These are phyloP conservation scores for Sphaerolaimus hirsutus DNA, from an alignment of 2,888 invertebrate species.

Conservation along the genomic window DNA sequence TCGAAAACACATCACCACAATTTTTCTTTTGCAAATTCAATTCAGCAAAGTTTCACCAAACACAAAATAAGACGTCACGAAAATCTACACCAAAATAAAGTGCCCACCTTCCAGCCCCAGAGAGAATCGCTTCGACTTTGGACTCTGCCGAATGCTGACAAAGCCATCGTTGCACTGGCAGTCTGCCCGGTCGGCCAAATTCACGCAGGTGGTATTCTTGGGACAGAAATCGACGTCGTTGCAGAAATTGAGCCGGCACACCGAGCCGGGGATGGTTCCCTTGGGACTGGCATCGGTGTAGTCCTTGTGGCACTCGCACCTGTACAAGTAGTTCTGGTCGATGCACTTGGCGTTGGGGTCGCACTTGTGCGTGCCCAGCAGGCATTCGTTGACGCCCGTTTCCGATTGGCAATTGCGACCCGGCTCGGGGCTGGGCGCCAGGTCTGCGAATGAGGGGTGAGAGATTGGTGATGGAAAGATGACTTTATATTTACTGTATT, in stretches of 20 bases:
- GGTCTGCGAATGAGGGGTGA: conserved; percentile 16
- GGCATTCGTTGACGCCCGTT: neutral
- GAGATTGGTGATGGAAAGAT: too few relatives aligned
- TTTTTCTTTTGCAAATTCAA: too few relatives aligned
- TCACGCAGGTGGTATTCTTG: conserved; percentile 66
- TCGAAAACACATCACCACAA: too few relatives aligned
- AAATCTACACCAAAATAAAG: conserved; percentile 1
- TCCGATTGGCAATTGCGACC: neutral
- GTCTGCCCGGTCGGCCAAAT: conserved; percentile 63
- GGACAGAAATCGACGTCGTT: conserved; percentile 48
- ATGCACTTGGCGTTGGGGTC: neutral
- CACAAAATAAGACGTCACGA: too few relatives aligned
- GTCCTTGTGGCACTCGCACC: conserved; percentile 5
- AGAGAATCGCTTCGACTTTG: neutral
- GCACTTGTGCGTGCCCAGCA: neutral
- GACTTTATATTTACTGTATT: too few relatives aligned
- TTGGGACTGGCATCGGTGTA: conserved; percentile 18
- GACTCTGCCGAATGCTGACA: conserved; percentile 33
- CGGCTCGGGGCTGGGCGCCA: conserved; percentile 17
- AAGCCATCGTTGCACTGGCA: conserved; percentile 74
- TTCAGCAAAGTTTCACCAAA: too few relatives aligned
- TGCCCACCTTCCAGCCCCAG: neutral
- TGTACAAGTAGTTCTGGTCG: neutral
- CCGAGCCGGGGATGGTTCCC: conserved; percentile 15
- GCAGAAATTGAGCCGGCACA: conserved; percentile 21